phyloP scores from a whole-genome alignment of 2,888 invertebrate genomes.

The Erynnis tages region DNA sequence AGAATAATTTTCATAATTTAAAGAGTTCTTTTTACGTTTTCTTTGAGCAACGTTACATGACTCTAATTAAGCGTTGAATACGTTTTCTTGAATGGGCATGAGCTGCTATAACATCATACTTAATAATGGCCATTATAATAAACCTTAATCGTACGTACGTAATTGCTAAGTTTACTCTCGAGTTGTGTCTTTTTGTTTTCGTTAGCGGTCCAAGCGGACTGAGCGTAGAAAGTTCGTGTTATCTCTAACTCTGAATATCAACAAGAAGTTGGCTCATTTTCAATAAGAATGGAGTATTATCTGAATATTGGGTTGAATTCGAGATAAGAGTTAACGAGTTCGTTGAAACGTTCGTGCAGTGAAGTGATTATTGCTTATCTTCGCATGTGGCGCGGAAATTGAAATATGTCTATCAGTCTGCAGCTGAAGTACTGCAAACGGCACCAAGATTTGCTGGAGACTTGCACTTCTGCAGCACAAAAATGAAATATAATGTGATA shows the following conservation, averaged over 20 bases:
- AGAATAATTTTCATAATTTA: slow-evolving; percentile 8
- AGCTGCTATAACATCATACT: not conserved
- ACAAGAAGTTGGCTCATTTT: slow-evolving; percentile 13
- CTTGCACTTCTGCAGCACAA: slow-evolving; percentile 14
- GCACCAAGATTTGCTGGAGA: slow-evolving; percentile 23
- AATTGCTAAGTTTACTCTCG: slow-evolving; percentile 2
- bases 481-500: too few relatives aligned
- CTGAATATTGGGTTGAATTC: slow-evolving; percentile 1
- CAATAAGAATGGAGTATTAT: slow-evolving; percentile 11
- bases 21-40: slow-evolving; percentile 15
- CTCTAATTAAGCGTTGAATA: slow-evolving; percentile 18
- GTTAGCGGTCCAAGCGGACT: not conserved
- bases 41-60: too few relatives aligned
- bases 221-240: slow-evolving; percentile 5
- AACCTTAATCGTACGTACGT: not conserved
- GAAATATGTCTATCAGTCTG: slow-evolving; percentile 30
- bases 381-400: slow-evolving; percentile 31
- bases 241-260: slow-evolving; percentile 11
- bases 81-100: slow-evolving; percentile 7
- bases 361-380: slow-evolving; percentile 29
- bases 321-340: slow-evolving; percentile 14
- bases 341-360: slow-evolving; percentile 11
- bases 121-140: slow-evolving; percentile 4
- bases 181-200: slow-evolving; percentile 5
- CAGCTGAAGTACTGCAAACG: too few relatives aligned